phyloP scores from a whole-genome alignment of 1,140 invertebrate genomes.

The Coptotermes formosanus region DNA sequence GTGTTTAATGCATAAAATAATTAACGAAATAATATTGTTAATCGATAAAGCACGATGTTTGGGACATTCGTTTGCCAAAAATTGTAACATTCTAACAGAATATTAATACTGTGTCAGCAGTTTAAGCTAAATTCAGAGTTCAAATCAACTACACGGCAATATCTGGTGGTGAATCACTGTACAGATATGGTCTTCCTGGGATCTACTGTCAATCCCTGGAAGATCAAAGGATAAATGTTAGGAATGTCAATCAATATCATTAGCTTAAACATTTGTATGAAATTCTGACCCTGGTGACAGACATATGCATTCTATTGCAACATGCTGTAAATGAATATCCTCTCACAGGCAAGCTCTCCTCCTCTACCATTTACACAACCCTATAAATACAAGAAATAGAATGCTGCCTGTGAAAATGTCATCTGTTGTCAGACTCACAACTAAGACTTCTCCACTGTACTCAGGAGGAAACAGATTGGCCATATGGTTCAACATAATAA shows the following conservation, averaged over 20 bases:
- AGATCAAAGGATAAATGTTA: not conserved
- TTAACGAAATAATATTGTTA: no score
- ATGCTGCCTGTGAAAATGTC: no score
- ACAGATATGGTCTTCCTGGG: not conserved
- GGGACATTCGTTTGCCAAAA: not conserved
- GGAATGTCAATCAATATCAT: constrained; percentile 2
- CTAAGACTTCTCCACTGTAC: not conserved
- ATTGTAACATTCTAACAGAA: not conserved
- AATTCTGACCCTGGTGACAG: not conserved
- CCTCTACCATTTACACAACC: no score
- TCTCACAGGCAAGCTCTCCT: no score
- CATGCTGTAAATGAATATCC: no score
- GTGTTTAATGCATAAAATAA: no score
- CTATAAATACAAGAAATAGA: no score
- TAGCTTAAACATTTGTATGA: not conserved
- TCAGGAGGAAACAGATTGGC: not conserved
- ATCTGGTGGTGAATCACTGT: not conserved
- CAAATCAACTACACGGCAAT: no score
- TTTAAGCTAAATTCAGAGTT: not conserved
- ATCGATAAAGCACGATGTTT: not conserved
- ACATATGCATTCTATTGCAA: not conserved
- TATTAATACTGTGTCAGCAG: not conserved
- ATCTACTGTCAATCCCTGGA: not conserved
- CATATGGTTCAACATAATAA: not conserved
- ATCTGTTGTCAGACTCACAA: not conserved